Base-by-base conservation (phyloP, 2,797 vertebrate genomes). In the Forpus xanthops region DNA sequence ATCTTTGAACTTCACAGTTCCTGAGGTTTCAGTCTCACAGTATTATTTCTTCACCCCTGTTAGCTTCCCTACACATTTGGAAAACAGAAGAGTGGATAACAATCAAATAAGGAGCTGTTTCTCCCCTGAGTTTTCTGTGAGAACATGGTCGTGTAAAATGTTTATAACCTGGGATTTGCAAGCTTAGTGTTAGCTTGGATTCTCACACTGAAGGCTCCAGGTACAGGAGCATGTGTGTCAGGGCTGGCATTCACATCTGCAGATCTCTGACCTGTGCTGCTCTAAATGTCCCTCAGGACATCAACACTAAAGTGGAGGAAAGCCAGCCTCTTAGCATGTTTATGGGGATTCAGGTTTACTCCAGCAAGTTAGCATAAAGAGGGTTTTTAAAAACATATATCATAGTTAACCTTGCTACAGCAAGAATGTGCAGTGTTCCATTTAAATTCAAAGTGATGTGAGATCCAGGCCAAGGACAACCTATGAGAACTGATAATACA, bases 51-150 rank as follows among this genome's bases (percentile, higher is more conserved):
- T 84, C 44, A 55, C 15, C 20, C 33, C 28, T 21, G 23, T 70
- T 84, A 66, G 30, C 42, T 90, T 92, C 66, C 25, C 52, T 84
- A 67, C 35, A 70, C 0, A 1, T 31, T 86, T 66, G 47, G 64
- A 89, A 91, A 92, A 93, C 16, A 87, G 47, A 85, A 80, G 58
- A 65, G 17, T 47, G 45, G 66, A 60, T 56, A 84, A 90, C 56
- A 77, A 42, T n/a, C 9, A 76, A 67, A 73, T 45, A 93, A 91
- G 39, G 27, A 93, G 27, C 18, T 60, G 55, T n/a, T 87, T 93
- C 50, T 85, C 66, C 53, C 71, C 31, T 33, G 58, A 75, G 80
- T 78, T 90, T 93, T 75, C 58, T 72, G 39, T 50, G 68, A 55
- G 42, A 93, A 55, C 6, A 37, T 9, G 11, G 24, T 86, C 77